Evolutionary conservation across 2,797 vertebrate species (phyloP), one percentile per base, ranked within the genome.

Genomic region (Bufotes viridis): DNA sequence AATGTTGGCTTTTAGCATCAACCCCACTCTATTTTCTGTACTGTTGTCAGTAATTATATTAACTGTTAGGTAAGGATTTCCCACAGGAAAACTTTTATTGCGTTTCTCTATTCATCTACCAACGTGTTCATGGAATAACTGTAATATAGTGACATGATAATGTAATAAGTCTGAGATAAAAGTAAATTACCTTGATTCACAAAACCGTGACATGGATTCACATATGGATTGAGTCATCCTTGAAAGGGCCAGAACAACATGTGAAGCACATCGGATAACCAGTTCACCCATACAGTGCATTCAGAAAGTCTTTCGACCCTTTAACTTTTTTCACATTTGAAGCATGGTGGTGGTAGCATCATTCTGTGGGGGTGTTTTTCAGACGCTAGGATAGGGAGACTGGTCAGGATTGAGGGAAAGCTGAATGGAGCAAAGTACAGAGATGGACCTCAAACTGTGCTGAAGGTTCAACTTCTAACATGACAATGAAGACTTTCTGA

Each of bases 11-110:
- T 26, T 14, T 26, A 53, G n/a, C 53, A 78, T 26, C 76, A n/a
- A 15, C 53, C 11, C n/a, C 72, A 11, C 76, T 26, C 53, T 57
- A 26, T 78, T 7, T 58, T 79, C 53, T 29, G 76, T 58, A 29
- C 13, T 79, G 53, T 58, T 58, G 76, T 79, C 55, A 24, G 76
- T 57, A 81, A 81, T 81, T 81, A 18, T 79, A 26, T 58, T 79
- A 79, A 58, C 55, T 57, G 53, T 17, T 58, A n/a, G 76, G 53
- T 58, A 76, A 75, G 53, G 20, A 58, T 79, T 8, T 79, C 78
- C 78, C 55, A 58, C 9, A 79, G 55, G 78, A 79, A 29, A 60
- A 34, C 1, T 79, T 79, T 79, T 79, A 58, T 58, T 79, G 55
- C 14, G 22, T 79, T 79, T 79, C 22, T 22, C 53, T 79, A 58